A percentile compares a stretch with the other conserved stretches of the same genome.
phyloP scores from a whole-genome alignment of 2,113 vertebrate species.

The Rhabdomys dilectus region DNA sequence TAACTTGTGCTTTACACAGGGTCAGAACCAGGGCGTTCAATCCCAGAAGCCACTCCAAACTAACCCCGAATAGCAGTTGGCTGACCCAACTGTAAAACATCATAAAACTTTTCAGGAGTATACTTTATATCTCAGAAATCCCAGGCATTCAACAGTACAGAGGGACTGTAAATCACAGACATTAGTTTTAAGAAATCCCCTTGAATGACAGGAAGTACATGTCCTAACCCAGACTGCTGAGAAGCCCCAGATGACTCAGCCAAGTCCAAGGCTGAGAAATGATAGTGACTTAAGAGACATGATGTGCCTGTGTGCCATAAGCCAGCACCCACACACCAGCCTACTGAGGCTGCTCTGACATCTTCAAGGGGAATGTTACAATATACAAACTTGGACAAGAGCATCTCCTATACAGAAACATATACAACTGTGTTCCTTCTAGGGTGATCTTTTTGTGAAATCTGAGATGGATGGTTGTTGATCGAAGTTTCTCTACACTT shows the following conservation, averaged over 20 bases:
- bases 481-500: accelerated
- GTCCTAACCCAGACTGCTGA: constrained; percentile 75
- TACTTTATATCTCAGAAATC: too few species aligned
- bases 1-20: not conserved
- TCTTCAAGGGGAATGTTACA: not conserved
- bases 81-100: not conserved
- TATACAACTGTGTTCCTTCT: not conserved
- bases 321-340: not conserved
- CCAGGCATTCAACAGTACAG: not conserved
- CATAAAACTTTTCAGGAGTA: too few species aligned
- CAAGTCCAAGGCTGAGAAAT: constrained; percentile 71
- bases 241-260: constrained; percentile 82
- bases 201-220: constrained; percentile 77
- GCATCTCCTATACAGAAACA: accelerated
- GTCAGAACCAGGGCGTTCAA: not conserved
- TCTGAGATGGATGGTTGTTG: not conserved
- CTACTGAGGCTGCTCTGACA: not conserved
- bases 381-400: not conserved
- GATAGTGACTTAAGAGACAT: not conserved
- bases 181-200: constrained; percentile 80
- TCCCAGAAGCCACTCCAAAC: not conserved
- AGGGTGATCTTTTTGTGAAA: not conserved
- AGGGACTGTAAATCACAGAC: not conserved
- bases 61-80: not conserved
- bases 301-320: not conserved